These are phyloP conservation scores for Alentia gelatinosa DNA, from an alignment of 2,888 invertebrate genomes.

Conservation along the genomic window DNA sequence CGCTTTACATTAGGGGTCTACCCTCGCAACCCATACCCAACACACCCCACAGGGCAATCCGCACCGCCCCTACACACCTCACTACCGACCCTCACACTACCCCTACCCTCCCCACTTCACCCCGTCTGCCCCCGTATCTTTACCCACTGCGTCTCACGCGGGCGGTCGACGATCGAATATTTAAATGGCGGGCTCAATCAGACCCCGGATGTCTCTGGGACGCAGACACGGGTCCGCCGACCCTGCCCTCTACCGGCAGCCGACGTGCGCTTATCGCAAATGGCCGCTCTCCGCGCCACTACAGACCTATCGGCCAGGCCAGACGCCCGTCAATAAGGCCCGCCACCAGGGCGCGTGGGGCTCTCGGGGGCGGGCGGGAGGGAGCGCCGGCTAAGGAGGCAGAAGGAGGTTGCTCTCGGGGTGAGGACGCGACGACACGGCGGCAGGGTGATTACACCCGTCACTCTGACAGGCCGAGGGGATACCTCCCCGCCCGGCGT, in stretches of 20 bases:
- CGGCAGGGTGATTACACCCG: neutral
- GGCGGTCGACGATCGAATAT: conserved; percentile 1
- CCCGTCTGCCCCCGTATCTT: neutral
- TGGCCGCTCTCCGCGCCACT: conserved; percentile 15
- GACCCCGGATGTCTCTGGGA: neutral
- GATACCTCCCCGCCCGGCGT: neutral
- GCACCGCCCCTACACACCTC: neutral
- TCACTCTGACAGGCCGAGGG: neutral
- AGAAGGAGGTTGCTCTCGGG: neutral
- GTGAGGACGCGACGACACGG: neutral
- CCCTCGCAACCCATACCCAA: neutral
- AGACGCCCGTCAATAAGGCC: neutral
- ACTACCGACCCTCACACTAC: neutral
- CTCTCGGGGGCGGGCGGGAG: neutral
- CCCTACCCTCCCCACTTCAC: neutral
- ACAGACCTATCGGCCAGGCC: neutral
- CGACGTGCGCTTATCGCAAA: conserved; percentile 1
- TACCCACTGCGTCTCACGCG: neutral
- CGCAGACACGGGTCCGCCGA: neutral
- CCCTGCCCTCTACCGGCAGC: conserved; percentile 2
- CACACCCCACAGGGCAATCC: neutral
- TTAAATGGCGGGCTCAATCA: conserved; percentile 19
- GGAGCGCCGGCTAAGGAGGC: neutral
- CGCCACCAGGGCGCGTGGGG: neutral
- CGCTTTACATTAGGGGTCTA: neutral